Percentiles rank a stretch among this genome's conserved stretches.
Conservation (phyloP, 2,113 vertebrate species). For the Engraulis encrasicolus region DNA sequence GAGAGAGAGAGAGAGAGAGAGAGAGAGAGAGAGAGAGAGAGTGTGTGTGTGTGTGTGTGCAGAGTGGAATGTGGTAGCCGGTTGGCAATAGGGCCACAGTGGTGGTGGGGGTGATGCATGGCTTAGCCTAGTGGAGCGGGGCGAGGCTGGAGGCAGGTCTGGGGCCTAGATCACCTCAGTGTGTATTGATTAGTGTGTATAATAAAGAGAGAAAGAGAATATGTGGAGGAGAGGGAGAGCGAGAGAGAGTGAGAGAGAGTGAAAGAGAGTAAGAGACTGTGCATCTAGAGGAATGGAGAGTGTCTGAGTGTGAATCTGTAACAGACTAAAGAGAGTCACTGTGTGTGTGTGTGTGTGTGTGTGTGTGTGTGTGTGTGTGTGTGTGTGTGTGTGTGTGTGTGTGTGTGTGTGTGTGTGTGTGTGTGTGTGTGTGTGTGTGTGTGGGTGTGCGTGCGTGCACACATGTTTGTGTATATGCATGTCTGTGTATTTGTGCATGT, state of each 20-base stretch:
- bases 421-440: slow-evolving; percentile 42
- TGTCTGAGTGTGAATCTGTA: slow-evolving; percentile 27
- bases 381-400: slow-evolving; percentile 23
- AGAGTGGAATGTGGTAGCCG: too few relatives aligned
- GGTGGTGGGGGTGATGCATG: slow-evolving; percentile 17
- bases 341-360: not conserved
- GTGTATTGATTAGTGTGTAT: slow-evolving; percentile 67
- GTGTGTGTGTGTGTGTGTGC: too few relatives aligned
- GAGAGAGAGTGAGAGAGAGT: too few relatives aligned
- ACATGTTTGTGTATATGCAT: not conserved
- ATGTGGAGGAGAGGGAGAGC: too few relatives aligned
- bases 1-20: too few relatives aligned
- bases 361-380: not conserved
- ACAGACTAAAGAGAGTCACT: slow-evolving; percentile 22
- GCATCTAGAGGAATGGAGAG: not conserved
- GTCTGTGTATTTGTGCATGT: not conserved
- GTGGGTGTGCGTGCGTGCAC: not conserved
- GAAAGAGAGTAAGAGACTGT: not conserved
- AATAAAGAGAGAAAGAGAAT: slow-evolving; percentile 60
- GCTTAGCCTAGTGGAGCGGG: too few relatives aligned
- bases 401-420: slow-evolving; percentile 42
- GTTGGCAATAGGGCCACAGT: slow-evolving; percentile 15
- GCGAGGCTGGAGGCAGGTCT: slow-evolving; percentile 28
- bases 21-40: too few relatives aligned
- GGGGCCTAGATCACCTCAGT: slow-evolving; percentile 51